Base-by-base conservation (phyloP, 2,888 invertebrate species). In the Aphidius colemani region DNA sequence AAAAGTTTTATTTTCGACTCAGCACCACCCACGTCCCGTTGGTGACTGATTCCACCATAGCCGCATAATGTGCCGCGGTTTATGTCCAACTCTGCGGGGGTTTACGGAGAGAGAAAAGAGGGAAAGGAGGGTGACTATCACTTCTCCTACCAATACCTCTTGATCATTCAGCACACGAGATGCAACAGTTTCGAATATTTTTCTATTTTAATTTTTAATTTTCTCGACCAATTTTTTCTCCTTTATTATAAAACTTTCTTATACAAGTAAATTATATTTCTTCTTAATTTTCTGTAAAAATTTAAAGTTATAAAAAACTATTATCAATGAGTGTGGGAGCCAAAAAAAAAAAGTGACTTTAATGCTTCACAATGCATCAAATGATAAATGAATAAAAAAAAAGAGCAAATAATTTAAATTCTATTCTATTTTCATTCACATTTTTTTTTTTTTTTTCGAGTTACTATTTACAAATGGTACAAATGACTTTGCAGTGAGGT, bases 1-100 rank as follows among this genome's bases (percentile, higher is more conserved):
- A 30, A 30, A 30, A 30, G 5, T 30, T 30, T 30, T 3, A 30
- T 4, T 67, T 66, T 69, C 73, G 78, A 80, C 79, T 76, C 76
- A 76, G 78, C 79, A 76, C 79, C 80, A 78, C 77, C 80, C 79
- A 80, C 79, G 79, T 79, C 78, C 78, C 77, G 77, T 77, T 75
- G 78, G 77, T 79, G 79, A 81, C 81, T 81, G 81, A 80, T 81
- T 79, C 71, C 67, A 69, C 71, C 70, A 70, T 70, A 68, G 76
- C 75, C 71, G 74, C 76, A 75, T 78, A 77, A 77, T 78, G 75
- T 78, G 72, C 76, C 72, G 73, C 73, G 68, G 74, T 75, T 74
- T 30, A 73, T 76, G 73, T 73, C 71, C 75, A 61, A 30, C 30
- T 30, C 30, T 30, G 30, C 30, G 30, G 30, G 30, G 30, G 30